Evolutionary conservation across 2,113 vertebrate genomes (phyloP).

Genomic region (Gavialis gangeticus): DNA sequence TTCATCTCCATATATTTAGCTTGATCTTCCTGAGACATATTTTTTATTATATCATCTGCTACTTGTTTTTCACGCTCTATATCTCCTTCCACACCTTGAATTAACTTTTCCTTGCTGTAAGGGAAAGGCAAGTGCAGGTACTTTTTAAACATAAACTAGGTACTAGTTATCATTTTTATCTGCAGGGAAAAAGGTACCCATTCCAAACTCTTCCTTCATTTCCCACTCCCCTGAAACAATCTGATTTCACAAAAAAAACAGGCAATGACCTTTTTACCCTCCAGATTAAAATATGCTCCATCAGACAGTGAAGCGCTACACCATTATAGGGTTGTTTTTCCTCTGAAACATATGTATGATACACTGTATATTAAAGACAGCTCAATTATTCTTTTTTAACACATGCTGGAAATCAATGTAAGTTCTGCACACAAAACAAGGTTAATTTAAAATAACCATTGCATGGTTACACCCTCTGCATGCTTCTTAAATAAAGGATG

Average conservation of each 20-base stretch:
- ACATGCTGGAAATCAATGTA: neutral
- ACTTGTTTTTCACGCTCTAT: slow-evolving; percentile 86
- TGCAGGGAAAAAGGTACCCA: neutral
- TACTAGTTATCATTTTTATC: neutral
- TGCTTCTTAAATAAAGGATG: neutral
- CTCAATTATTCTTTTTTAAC: neutral
- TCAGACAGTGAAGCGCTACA: neutral
- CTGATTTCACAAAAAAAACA: neutral
- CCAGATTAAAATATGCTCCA: neutral
- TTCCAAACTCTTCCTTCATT: neutral
- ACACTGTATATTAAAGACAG: neutral
- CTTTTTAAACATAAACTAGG: neutral
- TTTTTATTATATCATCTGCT: slow-evolving; percentile 90
- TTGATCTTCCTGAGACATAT: slow-evolving; percentile 89
- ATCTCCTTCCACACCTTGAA: slow-evolving; percentile 87
- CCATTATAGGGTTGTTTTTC: neutral
- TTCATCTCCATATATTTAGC: slow-evolving; percentile 90
- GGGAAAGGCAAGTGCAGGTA: neutral
- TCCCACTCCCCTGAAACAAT: neutral
- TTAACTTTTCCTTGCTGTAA: slow-evolving; percentile 91
- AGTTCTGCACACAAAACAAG: neutral
- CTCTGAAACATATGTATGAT: neutral
- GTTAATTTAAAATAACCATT: neutral
- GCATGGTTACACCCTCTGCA: neutral
- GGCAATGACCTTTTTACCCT: neutral